Evolutionary conservation across 2,113 vertebrate genomes (phyloP).

Genomic region (Aramus guarauna): DNA sequence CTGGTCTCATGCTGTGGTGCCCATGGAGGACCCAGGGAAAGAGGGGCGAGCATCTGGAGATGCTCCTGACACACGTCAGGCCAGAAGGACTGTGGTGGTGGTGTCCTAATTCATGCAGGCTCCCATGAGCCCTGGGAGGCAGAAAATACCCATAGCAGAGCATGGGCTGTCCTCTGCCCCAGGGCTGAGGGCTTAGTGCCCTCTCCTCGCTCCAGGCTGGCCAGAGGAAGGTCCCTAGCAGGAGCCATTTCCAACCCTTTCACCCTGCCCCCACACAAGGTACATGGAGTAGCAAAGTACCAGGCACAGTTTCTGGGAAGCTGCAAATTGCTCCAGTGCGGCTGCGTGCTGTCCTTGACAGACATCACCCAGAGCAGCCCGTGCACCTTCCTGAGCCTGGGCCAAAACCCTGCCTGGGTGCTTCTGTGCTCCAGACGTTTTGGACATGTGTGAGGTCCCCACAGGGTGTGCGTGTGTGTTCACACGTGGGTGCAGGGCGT

Average conservation of each 20-base stretch:
- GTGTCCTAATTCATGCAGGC: not conserved
- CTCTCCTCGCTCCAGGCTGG: not conserved
- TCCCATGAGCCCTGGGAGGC: not conserved
- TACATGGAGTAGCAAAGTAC: not conserved
- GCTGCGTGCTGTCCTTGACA: not conserved
- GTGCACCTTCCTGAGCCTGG: not conserved
- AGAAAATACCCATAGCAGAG: not conserved
- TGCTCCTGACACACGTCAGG: not conserved
- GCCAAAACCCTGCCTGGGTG: not conserved
- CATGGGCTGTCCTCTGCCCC: accelerated
- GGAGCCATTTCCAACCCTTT: not conserved
- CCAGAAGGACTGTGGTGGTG: not conserved
- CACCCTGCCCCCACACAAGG: not conserved
- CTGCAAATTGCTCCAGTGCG: not conserved
- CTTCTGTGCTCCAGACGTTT: not conserved
- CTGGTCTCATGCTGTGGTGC: not conserved
- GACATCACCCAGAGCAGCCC: not conserved
- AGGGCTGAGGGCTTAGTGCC: not conserved
- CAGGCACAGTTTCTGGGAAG: not conserved
- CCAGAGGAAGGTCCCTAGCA: not conserved
- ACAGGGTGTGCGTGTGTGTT: not conserved
- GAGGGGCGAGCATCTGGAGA: not conserved
- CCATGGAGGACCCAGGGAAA: not conserved
- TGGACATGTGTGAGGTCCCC: not conserved
- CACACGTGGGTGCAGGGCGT: accelerated